phyloP scores from a whole-genome alignment of 2,888 invertebrate genomes.

The Parascotia fuliginaria region DNA sequence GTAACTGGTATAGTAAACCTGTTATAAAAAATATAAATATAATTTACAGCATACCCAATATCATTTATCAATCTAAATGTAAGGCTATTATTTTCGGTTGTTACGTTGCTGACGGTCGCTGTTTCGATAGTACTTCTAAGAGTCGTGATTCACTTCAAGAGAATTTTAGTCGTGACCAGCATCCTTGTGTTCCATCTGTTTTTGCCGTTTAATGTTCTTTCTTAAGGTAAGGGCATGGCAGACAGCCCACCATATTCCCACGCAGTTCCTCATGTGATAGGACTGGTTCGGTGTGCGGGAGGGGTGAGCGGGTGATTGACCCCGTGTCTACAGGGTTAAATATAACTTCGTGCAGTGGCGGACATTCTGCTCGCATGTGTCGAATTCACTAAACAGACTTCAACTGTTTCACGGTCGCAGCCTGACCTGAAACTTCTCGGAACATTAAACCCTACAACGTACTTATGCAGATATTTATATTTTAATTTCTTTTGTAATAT shows the following conservation, averaged over 20 bases:
- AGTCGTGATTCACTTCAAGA: conserved; percentile 28
- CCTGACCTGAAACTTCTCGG: conserved; percentile 78
- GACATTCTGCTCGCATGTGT: conserved; percentile 84
- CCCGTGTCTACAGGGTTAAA: conserved; percentile 82
- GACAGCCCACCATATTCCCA: conserved; percentile 76
- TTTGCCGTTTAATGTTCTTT: conserved; percentile 53
- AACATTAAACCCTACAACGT: conserved; percentile 46
- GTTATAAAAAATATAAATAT: no score
- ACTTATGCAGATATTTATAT: conserved; percentile 9
- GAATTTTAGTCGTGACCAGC: conserved; percentile 15
- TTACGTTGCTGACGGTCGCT: no score
- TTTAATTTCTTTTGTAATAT: conserved; percentile 13
- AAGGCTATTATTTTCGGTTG: not conserved
- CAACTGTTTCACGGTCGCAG: conserved; percentile 84
- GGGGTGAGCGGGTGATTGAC: conserved; percentile 82
- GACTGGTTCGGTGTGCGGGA: conserved; percentile 79
- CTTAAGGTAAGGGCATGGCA: conserved; percentile 59
- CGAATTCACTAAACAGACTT: conserved; percentile 84
- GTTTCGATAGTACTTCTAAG: no score
- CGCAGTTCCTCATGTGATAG: conserved; percentile 82
- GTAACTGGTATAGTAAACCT: no score
- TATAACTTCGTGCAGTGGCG: conserved; percentile 80
- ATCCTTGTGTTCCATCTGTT: conserved; percentile 30
- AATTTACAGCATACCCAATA: no score
- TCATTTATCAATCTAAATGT: not conserved